These are phyloP conservation scores for Nemotelus nigrinus DNA, from an alignment of 2,888 invertebrate genomes.

Conservation along the genomic window DNA sequence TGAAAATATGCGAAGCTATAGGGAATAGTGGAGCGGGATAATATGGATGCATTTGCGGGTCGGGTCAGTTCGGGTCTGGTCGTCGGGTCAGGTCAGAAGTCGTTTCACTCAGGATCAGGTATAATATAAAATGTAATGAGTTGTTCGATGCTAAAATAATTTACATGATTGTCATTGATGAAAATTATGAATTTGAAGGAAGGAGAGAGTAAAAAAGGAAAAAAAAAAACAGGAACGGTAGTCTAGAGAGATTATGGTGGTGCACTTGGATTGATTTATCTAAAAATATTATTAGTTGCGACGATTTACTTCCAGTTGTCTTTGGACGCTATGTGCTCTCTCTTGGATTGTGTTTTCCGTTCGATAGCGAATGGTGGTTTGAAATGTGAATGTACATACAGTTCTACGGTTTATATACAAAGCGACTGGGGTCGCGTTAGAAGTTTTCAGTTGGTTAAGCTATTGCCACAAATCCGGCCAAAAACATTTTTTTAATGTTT, in stretches of 20 bases:
- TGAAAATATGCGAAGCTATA: no score
- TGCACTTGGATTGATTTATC: no score
- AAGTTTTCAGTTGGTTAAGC: slow-evolving; percentile 16
- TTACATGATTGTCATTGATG: slow-evolving; percentile 45
- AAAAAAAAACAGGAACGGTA: slow-evolving; percentile 16
- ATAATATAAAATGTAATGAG: slow-evolving; percentile 44
- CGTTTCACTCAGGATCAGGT: background rate
- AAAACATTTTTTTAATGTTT: background rate
- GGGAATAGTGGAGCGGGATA: no score
- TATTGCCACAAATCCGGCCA: slow-evolving; percentile 50
- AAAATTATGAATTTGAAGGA: slow-evolving; percentile 25
- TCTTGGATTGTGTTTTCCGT: background rate
- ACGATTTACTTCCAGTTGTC: no score
- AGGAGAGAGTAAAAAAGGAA: background rate
- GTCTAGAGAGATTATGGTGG: background rate
- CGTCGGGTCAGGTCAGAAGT: background rate
- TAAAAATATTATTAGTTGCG: no score
- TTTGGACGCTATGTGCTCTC: no score
- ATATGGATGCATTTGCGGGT: no score
- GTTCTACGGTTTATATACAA: slow-evolving; percentile 11
- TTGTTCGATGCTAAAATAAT: slow-evolving; percentile 49
- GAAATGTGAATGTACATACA: background rate
- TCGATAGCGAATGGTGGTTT: background rate
- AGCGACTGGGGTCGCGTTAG: background rate
- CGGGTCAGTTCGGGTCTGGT: no score